Percentiles rank a stretch among this genome's conserved stretches.
phyloP scores from a whole-genome alignment of 2,888 invertebrate genomes.

The Chirona hameri region DNA sequence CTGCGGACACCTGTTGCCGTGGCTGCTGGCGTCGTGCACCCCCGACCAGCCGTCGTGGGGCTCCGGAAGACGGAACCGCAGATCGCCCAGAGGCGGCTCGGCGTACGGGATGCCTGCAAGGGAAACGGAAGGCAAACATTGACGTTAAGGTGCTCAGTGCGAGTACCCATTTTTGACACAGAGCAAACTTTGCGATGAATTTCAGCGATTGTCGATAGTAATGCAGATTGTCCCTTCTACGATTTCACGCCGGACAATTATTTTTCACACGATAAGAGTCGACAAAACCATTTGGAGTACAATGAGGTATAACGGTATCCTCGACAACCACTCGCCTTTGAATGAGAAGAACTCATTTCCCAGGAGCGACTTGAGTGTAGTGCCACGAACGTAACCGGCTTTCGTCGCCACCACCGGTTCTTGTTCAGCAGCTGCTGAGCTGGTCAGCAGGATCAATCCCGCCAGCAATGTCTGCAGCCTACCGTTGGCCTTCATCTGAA shows the following conservation, averaged over 20 bases:
- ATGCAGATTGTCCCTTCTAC: no score
- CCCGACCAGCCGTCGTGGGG: constrained; percentile 48
- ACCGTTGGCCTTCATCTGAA: no score
- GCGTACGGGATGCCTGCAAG: constrained; percentile 69
- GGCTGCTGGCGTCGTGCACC: constrained; percentile 70
- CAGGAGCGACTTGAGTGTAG: not conserved
- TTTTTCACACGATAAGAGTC: no score
- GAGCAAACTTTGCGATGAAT: no score
- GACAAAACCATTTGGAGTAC: no score
- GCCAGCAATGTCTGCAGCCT: no score
- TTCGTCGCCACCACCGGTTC: not conserved
- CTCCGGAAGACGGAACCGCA: not conserved
- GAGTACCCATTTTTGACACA: no score
- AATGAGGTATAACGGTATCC: no score
- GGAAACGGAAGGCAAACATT: constrained; percentile 49
- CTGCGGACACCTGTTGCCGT: constrained; percentile 85
- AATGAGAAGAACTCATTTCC: not conserved
- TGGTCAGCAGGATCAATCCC: not conserved
- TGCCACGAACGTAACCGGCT: not conserved
- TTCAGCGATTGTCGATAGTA: no score
- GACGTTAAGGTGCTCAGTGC: not conserved
- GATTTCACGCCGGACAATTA: no score
- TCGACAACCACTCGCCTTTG: not conserved
- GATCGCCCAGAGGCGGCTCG: constrained; percentile 73
- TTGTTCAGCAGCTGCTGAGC: not conserved